phyloP scores from a whole-genome alignment of 2,888 invertebrate genomes.

The Amorpha juglandis region DNA sequence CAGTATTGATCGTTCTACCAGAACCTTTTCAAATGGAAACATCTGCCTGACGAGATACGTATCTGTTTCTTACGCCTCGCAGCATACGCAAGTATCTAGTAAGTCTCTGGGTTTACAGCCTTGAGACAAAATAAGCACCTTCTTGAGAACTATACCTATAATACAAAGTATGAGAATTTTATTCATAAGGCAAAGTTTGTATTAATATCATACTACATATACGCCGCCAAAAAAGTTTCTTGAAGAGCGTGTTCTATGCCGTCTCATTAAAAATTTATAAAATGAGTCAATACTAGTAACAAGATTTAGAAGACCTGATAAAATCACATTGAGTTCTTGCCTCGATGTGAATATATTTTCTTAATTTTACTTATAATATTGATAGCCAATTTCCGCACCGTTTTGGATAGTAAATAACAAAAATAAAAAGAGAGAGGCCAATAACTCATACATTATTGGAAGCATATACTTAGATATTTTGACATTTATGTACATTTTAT shows the following conservation, averaged over 20 bases:
- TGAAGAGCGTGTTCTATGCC: not conserved
- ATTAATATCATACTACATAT: not conserved
- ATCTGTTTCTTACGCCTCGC: conserved; percentile 27
- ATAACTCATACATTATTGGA: conserved; percentile 20
- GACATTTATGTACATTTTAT: conserved; percentile 16
- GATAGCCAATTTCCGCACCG: not conserved
- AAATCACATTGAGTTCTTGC: not conserved
- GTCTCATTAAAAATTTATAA: conserved; percentile 7
- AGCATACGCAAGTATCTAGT: not conserved
- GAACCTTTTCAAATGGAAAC: conserved; percentile 43
- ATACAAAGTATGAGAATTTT: not conserved
- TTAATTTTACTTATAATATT: not conserved
- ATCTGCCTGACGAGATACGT: conserved; percentile 42
- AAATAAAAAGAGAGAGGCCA: not conserved
- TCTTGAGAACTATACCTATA: not conserved
- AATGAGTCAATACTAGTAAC: not conserved
- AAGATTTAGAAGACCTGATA: not conserved
- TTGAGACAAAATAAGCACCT: not conserved
- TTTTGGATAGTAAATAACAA: not conserved
- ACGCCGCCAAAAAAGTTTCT: not conserved
- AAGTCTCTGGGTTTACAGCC: conserved; percentile 3
- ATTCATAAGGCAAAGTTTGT: not conserved
- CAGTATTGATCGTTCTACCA: conserved; percentile 39
- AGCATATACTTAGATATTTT: not conserved
- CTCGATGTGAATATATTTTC: not conserved